Evolutionary conservation across 1,140 invertebrate genomes (phyloP), one percentile per base, ranked within the genome.

Genomic region (Heliconius himera): DNA sequence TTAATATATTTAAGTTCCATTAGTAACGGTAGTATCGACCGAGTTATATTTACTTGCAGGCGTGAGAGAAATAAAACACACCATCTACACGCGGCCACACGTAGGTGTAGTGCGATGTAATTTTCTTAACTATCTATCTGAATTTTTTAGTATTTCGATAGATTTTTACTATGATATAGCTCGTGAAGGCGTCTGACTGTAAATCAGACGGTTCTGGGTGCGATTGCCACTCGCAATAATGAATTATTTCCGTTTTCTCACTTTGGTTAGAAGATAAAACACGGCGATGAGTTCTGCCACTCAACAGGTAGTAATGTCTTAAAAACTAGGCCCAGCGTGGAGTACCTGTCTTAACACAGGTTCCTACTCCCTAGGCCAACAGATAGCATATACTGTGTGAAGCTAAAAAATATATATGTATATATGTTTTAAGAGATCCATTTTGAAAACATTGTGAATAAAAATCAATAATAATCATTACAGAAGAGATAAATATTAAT

Each of bases 1-100:
- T 16, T 13, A 60, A n/a, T 22, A 60, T 60, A 66, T 66, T 13
- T 13, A 66, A 56, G 4, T 26, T 51, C 77, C 73, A 73, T 51
- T 82, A 78, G 85, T 89, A 90, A 70, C 26, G 33, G 26, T 66
- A 11, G 20, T 26, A 51, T 79, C 83, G 85, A 80, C 79, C 83
- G 89, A 91, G 90, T 91, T 93, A 93, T 92, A 91, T 93, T 92
- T 93, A 93, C 89, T 89, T 79, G 78, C 80, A 87, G 90, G 91
- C 88, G 92, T 81, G 91, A 93, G 84, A 85, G 89, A 93, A 81
- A 92, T 90, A 87, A 92, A 89, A 90, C 92, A 93, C 76, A 81
- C 83, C 78, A 76, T 70, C 74, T 76, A 76, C 74, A 66, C 49
- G 73, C 78, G 46, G 70, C 36, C 29, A 29, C 29, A 76, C 78